Evolutionary conservation across 2,113 vertebrate genomes (phyloP).

Genomic region (Notothenia rossii): DNA sequence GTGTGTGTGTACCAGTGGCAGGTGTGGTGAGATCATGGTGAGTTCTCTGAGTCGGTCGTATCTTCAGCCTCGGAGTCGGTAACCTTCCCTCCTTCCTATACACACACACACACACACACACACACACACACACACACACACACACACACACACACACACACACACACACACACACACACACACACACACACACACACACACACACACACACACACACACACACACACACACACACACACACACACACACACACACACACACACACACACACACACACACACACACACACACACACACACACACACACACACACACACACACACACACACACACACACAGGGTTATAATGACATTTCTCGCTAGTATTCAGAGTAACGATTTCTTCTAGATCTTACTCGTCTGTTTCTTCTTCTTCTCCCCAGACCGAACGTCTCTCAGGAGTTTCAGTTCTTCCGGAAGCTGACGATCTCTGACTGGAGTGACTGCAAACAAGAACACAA

Average conservation of each 20-base stretch:
- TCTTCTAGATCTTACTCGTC: constrained; percentile 42
- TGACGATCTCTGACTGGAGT: neutral
- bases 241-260: no score
- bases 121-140: constrained; percentile 11
- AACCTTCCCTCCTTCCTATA: constrained; percentile 63
- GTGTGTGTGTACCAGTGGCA: constrained; percentile 52
- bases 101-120: neutral
- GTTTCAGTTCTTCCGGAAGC: no score
- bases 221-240: constrained; percentile 3
- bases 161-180: no score
- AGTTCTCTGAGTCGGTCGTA: constrained; percentile 67
- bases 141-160: neutral
- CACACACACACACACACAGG: no score
- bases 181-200: neutral
- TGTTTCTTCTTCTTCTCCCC: constrained; percentile 9
- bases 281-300: constrained; percentile 13
- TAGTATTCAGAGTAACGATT: no score
- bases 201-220: constrained; percentile 7
- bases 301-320: neutral
- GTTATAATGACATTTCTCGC: no score
- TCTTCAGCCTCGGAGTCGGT: constrained; percentile 62
- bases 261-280: neutral
- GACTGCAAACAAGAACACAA: constrained; percentile 12
- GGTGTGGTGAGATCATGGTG: constrained; percentile 75
- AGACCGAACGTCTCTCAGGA: neutral